Evolutionary conservation across 64 coral and sea anemone genomes (phyloP).

Genomic region (Anthopleura sola): DNA sequence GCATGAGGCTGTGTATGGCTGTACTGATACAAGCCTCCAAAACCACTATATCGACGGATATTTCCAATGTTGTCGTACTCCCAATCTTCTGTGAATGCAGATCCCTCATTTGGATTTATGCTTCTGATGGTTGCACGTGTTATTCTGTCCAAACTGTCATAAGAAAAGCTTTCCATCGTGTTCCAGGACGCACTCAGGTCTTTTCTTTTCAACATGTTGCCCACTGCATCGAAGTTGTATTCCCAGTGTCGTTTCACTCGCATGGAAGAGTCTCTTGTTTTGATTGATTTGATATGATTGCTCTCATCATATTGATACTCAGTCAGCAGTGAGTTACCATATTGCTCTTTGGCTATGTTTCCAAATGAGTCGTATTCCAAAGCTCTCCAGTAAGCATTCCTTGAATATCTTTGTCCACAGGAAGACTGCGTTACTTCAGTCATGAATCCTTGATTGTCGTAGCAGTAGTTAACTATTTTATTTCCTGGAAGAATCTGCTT

Average conservation of each 20-base stretch:
- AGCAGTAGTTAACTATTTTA: conserved; percentile 1
- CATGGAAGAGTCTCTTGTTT: background rate
- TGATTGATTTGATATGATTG: conserved; percentile 14
- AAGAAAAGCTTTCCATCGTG: background rate
- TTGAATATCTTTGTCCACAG: background rate
- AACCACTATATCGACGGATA: conserved; percentile 8
- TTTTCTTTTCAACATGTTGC: conserved; percentile 12
- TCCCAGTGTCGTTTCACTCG: conserved; percentile 3
- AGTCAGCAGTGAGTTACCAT: conserved; percentile 7
- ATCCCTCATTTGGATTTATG: background rate
- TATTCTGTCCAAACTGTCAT: conserved; percentile 6
- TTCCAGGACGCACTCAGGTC: conserved; percentile 4
- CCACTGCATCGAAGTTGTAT: background rate
- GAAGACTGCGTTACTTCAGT: background rate
- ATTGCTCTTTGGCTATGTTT: conserved; percentile 18
- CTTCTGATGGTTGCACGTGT: conserved; percentile 5
- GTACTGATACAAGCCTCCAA: conserved; percentile 14
- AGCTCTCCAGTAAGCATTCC: background rate
- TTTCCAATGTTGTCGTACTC: conserved; percentile 18
- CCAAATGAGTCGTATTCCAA: conserved; percentile 13
- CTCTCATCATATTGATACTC: background rate
- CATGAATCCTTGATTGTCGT: conserved; percentile 6
- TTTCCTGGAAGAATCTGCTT: background rate
- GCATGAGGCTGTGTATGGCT: conserved; percentile 7
- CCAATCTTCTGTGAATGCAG: conserved; percentile 6